Base-by-base conservation (phyloP, 1,140 invertebrate species). In the Pseudomyrmex pallidus region DNA sequence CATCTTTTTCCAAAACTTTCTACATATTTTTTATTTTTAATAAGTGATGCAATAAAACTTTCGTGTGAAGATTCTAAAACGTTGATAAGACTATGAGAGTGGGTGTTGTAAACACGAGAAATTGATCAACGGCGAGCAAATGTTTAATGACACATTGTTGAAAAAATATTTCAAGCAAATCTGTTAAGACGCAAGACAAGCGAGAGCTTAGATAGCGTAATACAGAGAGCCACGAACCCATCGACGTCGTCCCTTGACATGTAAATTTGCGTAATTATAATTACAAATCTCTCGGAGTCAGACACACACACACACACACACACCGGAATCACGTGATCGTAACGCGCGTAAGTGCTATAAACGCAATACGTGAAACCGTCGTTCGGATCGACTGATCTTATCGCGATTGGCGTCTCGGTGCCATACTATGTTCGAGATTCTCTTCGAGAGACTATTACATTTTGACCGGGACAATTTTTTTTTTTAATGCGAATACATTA, bases 241-340 rank as follows among this genome's bases (percentile, higher is more conserved):
- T 88, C 82, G 89, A 88, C 82, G 66, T 78, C 78, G 85, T 90
- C 85, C 87, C 87, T 90, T 86, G 87, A 89, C 86, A 90, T 90
- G 89, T 85, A 89, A 90, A 90, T 90, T 87, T 52, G n/a, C 74
- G 77, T 89, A 90, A 90, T 90, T 90, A 90, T 83, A 90, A 90
- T 90, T 87, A 90, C 87, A 90, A 90, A 90, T 90, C 87, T 74
- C 70, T 61, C 82, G 35, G 52, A 78, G 72, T 52, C 82, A 78
- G 74, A 84, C 89, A 89, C 84, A 35, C 89, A 89, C 84, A 89
- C 84, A 35, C 89, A 89, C 84, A 22, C 20, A 22, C 20, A 22
- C 20, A 85, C 83, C 73, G 84, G 70, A 83, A 90, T 90, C 89
- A 90, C 89, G 87, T 90, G 90, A 90, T 90, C 74, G 86, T 68